These are phyloP conservation scores for Mesorhabditis sp. DNA, from an alignment of 2,888 invertebrate genomes.

Conservation along the genomic window DNA sequence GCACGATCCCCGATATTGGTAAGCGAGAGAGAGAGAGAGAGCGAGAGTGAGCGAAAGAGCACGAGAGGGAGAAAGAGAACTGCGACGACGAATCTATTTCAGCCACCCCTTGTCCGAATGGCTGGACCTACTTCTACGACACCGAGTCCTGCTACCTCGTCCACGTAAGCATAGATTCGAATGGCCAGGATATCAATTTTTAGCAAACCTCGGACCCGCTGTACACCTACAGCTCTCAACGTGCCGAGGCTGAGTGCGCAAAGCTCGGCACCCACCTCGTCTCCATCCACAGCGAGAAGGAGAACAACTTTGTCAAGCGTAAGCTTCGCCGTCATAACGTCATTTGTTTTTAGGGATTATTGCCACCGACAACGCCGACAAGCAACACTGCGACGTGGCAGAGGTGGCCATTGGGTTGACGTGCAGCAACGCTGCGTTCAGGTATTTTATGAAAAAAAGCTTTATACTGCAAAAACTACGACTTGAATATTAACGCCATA, in stretches of 20 bases:
- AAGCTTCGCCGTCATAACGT: neutral
- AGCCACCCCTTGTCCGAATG: slow-evolving; percentile 1
- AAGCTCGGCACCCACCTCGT: neutral
- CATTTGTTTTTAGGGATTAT: neutral
- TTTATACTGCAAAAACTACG: neutral
- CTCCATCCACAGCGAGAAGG: slow-evolving; percentile 5
- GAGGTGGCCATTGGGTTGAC: neutral
- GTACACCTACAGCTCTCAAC: neutral
- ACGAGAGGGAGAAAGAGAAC: no score
- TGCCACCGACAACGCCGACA: neutral
- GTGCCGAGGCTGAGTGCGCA: neutral
- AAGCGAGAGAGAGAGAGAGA: neutral
- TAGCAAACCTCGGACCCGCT: neutral
- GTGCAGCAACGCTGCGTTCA: neutral
- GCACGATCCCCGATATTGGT: neutral
- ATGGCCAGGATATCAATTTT: neutral
- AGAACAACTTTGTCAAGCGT: neutral
- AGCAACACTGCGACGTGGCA: neutral
- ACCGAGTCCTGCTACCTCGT: neutral
- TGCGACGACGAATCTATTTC: no score
- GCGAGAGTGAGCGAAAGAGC: no score
- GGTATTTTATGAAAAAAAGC: neutral
- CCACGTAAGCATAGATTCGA: neutral
- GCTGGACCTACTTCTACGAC: slow-evolving; percentile 5
- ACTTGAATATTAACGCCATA: neutral